Percentiles rank a stretch among this genome's conserved stretches.
Conservation (phyloP, 2,113 vertebrate genomes). For the Rhinolophus ferrumequinum region DNA sequence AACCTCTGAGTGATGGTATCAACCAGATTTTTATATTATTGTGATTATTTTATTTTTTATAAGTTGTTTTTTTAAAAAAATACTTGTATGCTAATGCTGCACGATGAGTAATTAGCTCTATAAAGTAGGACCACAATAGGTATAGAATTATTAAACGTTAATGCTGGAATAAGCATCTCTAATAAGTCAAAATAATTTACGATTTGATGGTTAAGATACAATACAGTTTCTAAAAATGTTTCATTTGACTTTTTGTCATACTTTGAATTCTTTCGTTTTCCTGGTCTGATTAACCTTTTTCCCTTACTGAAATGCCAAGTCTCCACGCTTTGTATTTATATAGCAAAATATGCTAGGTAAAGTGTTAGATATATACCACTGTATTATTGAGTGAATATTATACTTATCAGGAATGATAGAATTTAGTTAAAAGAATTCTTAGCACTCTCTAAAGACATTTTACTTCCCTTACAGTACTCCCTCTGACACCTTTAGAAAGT, state of each 20-base stretch:
- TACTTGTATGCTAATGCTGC: background rate
- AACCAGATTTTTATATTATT: background rate
- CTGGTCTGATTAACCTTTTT: background rate
- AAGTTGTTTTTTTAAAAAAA: slow-evolving; percentile 17
- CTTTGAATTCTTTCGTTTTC: slow-evolving; percentile 41
- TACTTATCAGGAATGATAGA: slow-evolving; percentile 8
- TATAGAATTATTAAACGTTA: slow-evolving; percentile 23
- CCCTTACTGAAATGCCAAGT: background rate
- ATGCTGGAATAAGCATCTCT: background rate
- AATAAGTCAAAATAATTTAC: slow-evolving; percentile 45
- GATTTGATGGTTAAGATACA: background rate
- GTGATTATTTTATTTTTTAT: slow-evolving; percentile 27
- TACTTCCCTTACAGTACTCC: background rate
- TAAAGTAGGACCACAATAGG: background rate
- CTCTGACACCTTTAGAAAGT: slow-evolving; percentile 7
- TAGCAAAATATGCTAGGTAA: slow-evolving; percentile 15
- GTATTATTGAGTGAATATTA: slow-evolving; percentile 14
- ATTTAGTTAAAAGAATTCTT: slow-evolving; percentile 3
- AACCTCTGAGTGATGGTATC: background rate
- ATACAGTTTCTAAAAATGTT: slow-evolving; percentile 5
- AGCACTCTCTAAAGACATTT: background rate
- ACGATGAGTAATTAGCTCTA: background rate
- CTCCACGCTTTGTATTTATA: slow-evolving; percentile 10
- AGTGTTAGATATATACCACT: background rate
- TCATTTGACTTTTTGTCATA: background rate